A percentile compares a stretch with the other conserved stretches of the same genome.
These are phyloP conservation scores for Trachelus tabidus DNA, from an alignment of 2,888 invertebrate species.

Conservation along the genomic window DNA sequence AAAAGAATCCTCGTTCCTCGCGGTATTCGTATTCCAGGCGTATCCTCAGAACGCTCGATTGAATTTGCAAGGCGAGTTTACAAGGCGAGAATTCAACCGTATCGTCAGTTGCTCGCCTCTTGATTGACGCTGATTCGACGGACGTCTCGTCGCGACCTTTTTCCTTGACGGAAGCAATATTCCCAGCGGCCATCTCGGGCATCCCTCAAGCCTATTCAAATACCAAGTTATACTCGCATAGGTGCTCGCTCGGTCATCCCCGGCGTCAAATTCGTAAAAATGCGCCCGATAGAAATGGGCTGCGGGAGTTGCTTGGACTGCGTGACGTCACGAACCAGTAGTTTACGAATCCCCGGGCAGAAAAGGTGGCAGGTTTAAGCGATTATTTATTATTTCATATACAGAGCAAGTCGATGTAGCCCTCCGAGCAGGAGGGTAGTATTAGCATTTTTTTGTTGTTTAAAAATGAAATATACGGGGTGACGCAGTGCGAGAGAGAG, in stretches of 20 bases:
- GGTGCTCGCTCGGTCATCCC: neutral
- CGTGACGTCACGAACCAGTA: neutral
- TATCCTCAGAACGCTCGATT: constrained; percentile 51
- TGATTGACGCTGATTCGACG: constrained; percentile 54
- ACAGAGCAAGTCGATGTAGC: constrained; percentile 48
- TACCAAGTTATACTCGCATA: neutral
- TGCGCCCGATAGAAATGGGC: neutral
- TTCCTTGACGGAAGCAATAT: constrained; percentile 1
- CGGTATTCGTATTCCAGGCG: constrained; percentile 51
- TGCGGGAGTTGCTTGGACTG: neutral
- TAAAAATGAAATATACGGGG: constrained; percentile 65
- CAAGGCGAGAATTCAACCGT: constrained; percentile 19
- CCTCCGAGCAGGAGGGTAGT: constrained; percentile 42
- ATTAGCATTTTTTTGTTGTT: constrained; percentile 67
- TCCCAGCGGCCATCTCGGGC: neutral
- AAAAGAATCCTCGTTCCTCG: constrained; percentile 6
- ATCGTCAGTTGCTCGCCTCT: constrained; percentile 25
- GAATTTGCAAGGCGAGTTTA: constrained; percentile 51
- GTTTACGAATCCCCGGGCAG: constrained; percentile 35
- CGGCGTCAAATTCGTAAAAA: neutral
- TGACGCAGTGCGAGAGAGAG: constrained; percentile 41
- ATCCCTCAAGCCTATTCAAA: neutral
- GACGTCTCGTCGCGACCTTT: constrained; percentile 20
- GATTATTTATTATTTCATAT: constrained; percentile 62
- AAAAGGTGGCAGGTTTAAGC: constrained; percentile 44